Conservation (phyloP, 2,888 invertebrate genomes). For the Nymphalis polychloros region DNA sequence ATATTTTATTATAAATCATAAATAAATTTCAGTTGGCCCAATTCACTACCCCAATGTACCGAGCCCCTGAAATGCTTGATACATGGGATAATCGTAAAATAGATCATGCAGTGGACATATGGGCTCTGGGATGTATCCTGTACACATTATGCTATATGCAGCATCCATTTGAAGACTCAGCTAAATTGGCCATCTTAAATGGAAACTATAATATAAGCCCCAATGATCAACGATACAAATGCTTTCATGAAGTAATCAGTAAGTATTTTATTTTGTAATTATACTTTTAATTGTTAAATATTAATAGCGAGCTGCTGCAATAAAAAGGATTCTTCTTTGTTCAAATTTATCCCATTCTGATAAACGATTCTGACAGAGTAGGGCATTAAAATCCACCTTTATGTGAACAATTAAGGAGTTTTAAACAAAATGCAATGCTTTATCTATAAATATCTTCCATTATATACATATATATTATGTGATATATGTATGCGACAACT, state of each 20-base stretch:
- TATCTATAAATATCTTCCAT: too few relatives aligned
- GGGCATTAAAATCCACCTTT: too few relatives aligned
- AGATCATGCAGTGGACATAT: conserved; percentile 94
- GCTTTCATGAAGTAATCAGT: conserved; percentile 95
- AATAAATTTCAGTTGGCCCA: conserved; percentile 83
- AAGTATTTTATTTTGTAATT: conserved; percentile 60
- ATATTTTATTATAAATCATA: background rate
- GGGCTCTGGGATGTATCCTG: conserved; percentile 98
- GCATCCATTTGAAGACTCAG: conserved; percentile 98
- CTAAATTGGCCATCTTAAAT: conserved; percentile 97
- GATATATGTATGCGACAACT: too few relatives aligned
- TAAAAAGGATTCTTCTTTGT: too few relatives aligned
- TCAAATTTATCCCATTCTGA: too few relatives aligned
- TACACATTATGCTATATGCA: conserved; percentile 95
- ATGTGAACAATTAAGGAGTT: too few relatives aligned
- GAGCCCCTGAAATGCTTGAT: conserved; percentile 99
- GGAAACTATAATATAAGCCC: conserved; percentile 94
- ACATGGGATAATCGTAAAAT: conserved; percentile 98
- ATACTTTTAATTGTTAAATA: conserved; percentile 13
- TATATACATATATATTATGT: too few relatives aligned
- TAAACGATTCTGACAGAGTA: too few relatives aligned
- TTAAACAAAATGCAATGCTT: too few relatives aligned
- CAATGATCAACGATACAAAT: conserved; percentile 89
- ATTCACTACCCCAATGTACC: conserved; percentile 96
- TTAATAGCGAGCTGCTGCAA: too few relatives aligned